Evolutionary conservation across 1,140 invertebrate species (phyloP), one percentile per base, ranked within the genome.

Genomic region (Hylyphantes graminicola): DNA sequence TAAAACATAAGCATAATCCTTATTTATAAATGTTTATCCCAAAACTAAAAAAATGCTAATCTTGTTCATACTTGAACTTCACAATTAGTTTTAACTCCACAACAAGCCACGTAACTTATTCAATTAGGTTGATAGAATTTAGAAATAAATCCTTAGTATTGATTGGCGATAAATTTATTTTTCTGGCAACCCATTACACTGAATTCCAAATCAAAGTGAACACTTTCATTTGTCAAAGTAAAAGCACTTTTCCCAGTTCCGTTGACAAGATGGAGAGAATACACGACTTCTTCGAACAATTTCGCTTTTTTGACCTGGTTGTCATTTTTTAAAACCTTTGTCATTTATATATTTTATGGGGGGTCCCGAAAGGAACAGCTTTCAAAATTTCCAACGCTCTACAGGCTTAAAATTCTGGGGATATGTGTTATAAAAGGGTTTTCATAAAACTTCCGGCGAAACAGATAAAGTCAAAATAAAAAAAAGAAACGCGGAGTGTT

Each of bases 261-360:
- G 72, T 74, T 74, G 72, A 74, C 72, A 73, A 73, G 70, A 57
- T 55, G 53, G 51, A 70, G 72, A 74, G 57, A 74, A 74, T 74
- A 74, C 72, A 74, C 53, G 54, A 21, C 54, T 51, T 50, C 51
- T 74, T 19, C 72, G 72, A 74, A 74, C 72, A 74, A 74, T 74
- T 74, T 74, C 72, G 72, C 72, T 74, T 74, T 35, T 74, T 74
- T 74, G 72, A 74, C 72, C 72, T 35, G 53, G 53, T n/a, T 74
- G 72, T 74, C 72, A 74, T 74, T 74, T 74, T 74, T 74, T 74
- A 74, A 74, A 74, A 74, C 54, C 72, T 12, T 74, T 74, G 72
- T 74, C 72, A 57, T 74, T 74, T 74, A 54, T 74, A 35, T 15
- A 55, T 74, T 74, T 73, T 73, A 73, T 59, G 17, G 13, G 13